A percentile compares a stretch with the other conserved stretches of the same genome.
Evolutionary conservation across 2,113 vertebrate genomes (phyloP).

Genomic region (Halichoeres trimaculatus): DNA sequence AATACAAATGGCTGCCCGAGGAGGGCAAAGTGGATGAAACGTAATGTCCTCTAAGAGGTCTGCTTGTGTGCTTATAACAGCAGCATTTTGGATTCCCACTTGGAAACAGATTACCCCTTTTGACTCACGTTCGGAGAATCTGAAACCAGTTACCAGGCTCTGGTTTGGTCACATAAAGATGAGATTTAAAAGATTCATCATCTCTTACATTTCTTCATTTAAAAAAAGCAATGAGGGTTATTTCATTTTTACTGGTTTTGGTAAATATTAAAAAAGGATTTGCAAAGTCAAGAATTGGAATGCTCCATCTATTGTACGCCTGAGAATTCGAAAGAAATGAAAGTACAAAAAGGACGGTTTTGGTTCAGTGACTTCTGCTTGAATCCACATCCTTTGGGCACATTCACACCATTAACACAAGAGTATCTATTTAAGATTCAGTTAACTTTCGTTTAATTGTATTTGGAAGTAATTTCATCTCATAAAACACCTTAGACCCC

Average conservation of each 20-base stretch:
- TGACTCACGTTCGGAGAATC: conserved; percentile 1
- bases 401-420: conserved; percentile 33
- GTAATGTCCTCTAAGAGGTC: conserved; percentile 30
- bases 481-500: conserved; percentile 75
- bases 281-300: conserved; percentile 16
- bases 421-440: conserved; percentile 52
- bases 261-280: not conserved
- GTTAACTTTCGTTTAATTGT: conserved; percentile 74
- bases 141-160: not conserved
- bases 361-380: conserved; percentile 28
- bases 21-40: conserved; percentile 47
- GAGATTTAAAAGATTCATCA: conserved; percentile 3
- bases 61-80: conserved; percentile 26
- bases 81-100: conserved; percentile 34
- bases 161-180: not conserved
- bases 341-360: conserved; percentile 6
- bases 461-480: conserved; percentile 72
- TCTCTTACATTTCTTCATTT: conserved; percentile 1
- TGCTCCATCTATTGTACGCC: not conserved
- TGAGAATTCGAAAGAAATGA: conserved; percentile 8
- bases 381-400: conserved; percentile 25
- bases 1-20: conserved; percentile 63
- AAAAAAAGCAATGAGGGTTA: not conserved
- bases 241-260: not conserved
- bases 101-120: conserved; percentile 26